Conservation (phyloP, 2,888 invertebrate genomes). For the Sminthurinus aureus region DNA sequence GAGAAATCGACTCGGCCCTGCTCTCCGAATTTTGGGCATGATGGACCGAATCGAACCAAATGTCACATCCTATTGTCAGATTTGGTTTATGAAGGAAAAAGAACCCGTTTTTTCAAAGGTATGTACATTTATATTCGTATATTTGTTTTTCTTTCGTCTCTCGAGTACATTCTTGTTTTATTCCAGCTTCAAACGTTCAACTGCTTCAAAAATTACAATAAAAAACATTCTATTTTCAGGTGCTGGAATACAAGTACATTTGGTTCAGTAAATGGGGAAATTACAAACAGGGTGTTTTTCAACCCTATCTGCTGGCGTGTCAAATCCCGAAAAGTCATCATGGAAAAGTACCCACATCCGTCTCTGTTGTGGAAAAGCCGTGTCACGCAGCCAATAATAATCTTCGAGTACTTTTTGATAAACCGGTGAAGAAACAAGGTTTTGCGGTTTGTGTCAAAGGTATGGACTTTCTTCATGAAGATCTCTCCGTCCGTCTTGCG, state of each 20-base stretch:
- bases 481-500: conserved; percentile 84
- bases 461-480: conserved; percentile 89
- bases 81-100: background rate
- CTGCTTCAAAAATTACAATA: background rate
- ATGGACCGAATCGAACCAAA: background rate
- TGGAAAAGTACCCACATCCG: conserved; percentile 76
- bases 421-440: conserved; percentile 75
- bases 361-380: conserved; percentile 83
- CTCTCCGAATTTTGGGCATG: background rate
- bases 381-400: conserved; percentile 89
- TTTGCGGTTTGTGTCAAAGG: conserved; percentile 96
- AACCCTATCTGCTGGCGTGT: conserved; percentile 89
- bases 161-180: background rate
- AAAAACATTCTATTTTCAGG: conserved; percentile 64
- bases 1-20: background rate
- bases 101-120: conserved; percentile 64
- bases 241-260: conserved; percentile 89
- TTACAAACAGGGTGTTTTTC: conserved; percentile 88
- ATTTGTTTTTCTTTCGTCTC: background rate
- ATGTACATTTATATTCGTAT: background rate
- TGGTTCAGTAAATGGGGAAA: conserved; percentile 96
- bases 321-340: conserved; percentile 79
- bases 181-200: background rate
- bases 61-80: background rate
- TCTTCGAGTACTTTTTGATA: conserved; percentile 80